These are phyloP conservation scores for Clarias macrocephalus DNA, from an alignment of 2,113 vertebrate genomes.

Conservation along the genomic window DNA sequence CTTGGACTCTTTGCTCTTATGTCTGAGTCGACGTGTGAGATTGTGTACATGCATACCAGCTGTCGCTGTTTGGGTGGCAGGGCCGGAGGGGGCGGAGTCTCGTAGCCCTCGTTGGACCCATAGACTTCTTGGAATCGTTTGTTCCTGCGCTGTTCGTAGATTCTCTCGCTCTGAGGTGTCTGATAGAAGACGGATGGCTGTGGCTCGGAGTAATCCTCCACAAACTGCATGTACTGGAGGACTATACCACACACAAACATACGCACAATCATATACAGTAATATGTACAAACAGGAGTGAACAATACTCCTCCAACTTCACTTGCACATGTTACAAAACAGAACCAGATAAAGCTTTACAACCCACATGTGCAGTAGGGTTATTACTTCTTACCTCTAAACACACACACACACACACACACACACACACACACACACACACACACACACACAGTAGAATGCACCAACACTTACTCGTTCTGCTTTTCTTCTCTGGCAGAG, in stretches of 20 bases:
- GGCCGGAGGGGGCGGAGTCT: conserved; percentile 85
- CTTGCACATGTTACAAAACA: neutral
- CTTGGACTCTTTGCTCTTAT: neutral
- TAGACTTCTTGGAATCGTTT: conserved; percentile 94
- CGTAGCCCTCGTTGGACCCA: conserved; percentile 85
- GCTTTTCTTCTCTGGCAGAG: conserved; percentile 95
- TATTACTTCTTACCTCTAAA: neutral
- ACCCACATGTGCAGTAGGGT: neutral
- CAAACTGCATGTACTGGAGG: conserved; percentile 96
- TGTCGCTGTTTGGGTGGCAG: conserved; percentile 95
- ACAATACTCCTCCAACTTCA: neutral
- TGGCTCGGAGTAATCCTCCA: conserved; percentile 97
- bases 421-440: conserved; percentile 14
- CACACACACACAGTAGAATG: neutral
- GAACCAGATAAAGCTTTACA: neutral
- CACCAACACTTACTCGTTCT: conserved; percentile 80
- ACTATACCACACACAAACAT: conserved; percentile 70
- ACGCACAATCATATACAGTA: neutral
- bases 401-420: neutral
- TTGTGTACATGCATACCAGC: conserved; percentile 74
- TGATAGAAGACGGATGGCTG: conserved; percentile 97
- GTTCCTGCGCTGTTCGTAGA: conserved; percentile 92
- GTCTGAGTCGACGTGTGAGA: neutral
- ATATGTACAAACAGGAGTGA: neutral
- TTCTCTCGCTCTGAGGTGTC: conserved; percentile 93